Evolutionary conservation across 2,888 invertebrate species (phyloP).

Genomic region (Protonemura montana): DNA sequence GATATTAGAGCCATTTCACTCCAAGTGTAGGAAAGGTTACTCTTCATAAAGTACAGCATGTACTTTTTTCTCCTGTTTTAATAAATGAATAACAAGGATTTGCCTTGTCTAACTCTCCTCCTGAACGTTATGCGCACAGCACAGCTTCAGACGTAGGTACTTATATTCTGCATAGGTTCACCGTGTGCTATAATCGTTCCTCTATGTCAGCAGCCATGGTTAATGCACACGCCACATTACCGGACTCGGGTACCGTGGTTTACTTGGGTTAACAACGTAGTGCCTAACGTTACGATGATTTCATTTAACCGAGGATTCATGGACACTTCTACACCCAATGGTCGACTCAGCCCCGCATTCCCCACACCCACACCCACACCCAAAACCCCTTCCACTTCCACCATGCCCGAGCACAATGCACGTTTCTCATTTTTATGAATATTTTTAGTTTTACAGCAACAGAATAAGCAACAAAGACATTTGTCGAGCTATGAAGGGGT

Average conservation of each 20-base stretch:
- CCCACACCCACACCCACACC: background rate
- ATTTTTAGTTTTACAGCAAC: background rate
- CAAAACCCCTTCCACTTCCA: background rate
- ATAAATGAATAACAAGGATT: background rate
- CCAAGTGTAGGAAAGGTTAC: background rate
- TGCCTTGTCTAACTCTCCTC: background rate
- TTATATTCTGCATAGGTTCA: background rate
- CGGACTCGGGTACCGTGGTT: background rate
- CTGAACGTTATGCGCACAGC: background rate
- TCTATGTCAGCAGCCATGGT: constrained; percentile 9
- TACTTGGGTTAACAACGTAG: background rate
- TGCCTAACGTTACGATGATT: background rate
- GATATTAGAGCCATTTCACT: background rate
- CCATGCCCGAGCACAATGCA: background rate
- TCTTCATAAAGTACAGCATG: background rate
- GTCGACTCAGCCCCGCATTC: background rate
- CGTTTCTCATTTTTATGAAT: background rate
- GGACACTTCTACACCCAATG: background rate
- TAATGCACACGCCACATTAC: background rate
- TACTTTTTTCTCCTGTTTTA: background rate
- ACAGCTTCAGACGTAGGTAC: background rate
- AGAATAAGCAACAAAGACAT: too few species aligned
- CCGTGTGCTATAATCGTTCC: background rate
- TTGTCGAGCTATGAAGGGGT: too few species aligned
- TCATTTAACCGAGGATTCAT: background rate